Conservation (phyloP, 2,888 invertebrate genomes). For the Yponomeuta evonymella region DNA sequence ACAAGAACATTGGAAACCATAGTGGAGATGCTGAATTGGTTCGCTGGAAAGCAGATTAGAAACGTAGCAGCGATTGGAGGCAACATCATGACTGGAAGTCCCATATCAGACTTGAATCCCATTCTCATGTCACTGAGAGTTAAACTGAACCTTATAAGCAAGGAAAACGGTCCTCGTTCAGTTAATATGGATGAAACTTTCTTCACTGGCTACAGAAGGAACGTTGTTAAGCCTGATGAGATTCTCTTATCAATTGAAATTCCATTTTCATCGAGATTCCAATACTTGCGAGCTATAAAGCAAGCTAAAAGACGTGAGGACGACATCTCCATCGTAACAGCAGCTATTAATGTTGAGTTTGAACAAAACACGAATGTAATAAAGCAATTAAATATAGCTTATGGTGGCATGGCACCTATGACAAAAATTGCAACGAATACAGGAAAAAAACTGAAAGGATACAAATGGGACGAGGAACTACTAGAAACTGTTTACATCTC, state of each 20-base stretch:
- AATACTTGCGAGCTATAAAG: slow-evolving; percentile 86
- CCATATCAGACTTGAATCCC: slow-evolving; percentile 96
- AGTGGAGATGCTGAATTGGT: slow-evolving; percentile 92
- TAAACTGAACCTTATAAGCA: slow-evolving; percentile 80
- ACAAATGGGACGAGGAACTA: slow-evolving; percentile 81
- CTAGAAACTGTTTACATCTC: slow-evolving; percentile 79
- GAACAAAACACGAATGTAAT: slow-evolving; percentile 69
- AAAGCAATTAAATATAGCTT: slow-evolving; percentile 81
- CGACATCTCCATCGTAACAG: slow-evolving; percentile 93
- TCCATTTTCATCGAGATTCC: slow-evolving; percentile 80
- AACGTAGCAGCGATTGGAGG: slow-evolving; percentile 96
- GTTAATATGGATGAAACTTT: slow-evolving; percentile 85
- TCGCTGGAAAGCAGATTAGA: slow-evolving; percentile 96
- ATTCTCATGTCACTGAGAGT: slow-evolving; percentile 90
- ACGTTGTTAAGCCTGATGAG: slow-evolving; percentile 82
- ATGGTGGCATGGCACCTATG: slow-evolving; percentile 96
- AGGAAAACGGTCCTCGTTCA: slow-evolving; percentile 67
- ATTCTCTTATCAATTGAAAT: slow-evolving; percentile 83
- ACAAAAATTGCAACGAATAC: slow-evolving; percentile 87
- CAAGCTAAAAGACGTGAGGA: slow-evolving; percentile 91
- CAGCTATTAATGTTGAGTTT: slow-evolving; percentile 82
- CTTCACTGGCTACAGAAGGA: slow-evolving; percentile 87
- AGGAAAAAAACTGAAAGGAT: slow-evolving; percentile 73
- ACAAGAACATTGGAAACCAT: slow-evolving; percentile 82
- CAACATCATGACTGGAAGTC: slow-evolving; percentile 96